phyloP scores from a whole-genome alignment of 2,888 invertebrate genomes.

The Napeogenes sylphis region DNA sequence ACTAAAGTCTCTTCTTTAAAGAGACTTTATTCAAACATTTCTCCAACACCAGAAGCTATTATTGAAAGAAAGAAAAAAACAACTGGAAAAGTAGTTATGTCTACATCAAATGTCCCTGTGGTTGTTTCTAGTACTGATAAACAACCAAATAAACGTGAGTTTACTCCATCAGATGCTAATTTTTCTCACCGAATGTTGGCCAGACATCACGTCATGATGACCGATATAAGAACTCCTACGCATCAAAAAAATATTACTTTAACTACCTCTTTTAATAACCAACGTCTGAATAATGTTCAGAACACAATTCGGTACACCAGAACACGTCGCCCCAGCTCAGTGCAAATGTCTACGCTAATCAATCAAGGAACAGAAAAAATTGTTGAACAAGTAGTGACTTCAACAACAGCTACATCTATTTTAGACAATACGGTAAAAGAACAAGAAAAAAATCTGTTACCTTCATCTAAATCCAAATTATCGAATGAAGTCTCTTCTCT shows the following conservation, averaged over 20 bases:
- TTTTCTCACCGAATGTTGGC: too few species aligned
- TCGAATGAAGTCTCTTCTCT: slow-evolving; percentile 14
- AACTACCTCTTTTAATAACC: not conserved
- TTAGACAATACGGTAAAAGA: not conserved
- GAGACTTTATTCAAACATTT: too few species aligned
- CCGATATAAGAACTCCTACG: not conserved
- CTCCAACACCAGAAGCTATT: too few species aligned
- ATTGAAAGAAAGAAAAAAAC: too few species aligned
- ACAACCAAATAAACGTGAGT: too few species aligned
- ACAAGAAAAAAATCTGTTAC: slow-evolving; percentile 12
- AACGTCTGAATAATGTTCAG: not conserved
- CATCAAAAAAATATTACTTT: not conserved
- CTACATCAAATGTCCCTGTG: too few species aligned
- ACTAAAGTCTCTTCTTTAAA: too few species aligned
- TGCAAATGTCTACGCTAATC: too few species aligned
- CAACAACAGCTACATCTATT: not conserved
- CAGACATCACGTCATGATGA: not conserved
- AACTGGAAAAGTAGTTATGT: too few species aligned
- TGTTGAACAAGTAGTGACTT: not conserved
- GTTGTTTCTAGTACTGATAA: too few species aligned
- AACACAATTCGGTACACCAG: not conserved
- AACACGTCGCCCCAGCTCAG: not conserved
- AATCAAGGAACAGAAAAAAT: not conserved
- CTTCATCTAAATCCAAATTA: slow-evolving; percentile 16
- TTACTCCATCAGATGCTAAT: too few species aligned